phyloP scores from a whole-genome alignment of 2,888 invertebrate species.

The Stictocephala bisonia region DNA sequence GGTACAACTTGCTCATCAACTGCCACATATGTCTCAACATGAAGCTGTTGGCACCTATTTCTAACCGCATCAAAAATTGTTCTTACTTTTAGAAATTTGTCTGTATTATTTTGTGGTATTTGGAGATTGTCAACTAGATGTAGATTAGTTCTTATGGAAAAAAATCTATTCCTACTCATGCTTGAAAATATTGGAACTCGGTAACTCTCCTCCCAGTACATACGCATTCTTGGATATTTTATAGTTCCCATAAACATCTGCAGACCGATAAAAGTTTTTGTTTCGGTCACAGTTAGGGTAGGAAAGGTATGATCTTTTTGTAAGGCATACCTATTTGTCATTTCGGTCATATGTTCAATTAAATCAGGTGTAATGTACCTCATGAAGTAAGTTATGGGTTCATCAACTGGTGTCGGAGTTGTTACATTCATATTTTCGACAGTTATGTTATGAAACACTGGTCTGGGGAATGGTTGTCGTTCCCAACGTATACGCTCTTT shows the following conservation, averaged over 20 bases:
- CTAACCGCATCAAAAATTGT: slow-evolving; percentile 31
- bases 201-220: slow-evolving; percentile 24
- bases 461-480: slow-evolving; percentile 5
- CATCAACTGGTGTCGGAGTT: not conserved
- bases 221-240: slow-evolving; percentile 5
- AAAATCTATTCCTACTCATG: slow-evolving; percentile 26
- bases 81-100: slow-evolving; percentile 31
- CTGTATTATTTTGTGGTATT: not conserved
- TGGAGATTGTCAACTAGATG: slow-evolving; percentile 15
- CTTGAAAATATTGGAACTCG: not conserved
- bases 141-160: slow-evolving; percentile 15
- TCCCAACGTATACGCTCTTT: slow-evolving; percentile 17
- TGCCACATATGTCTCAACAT: slow-evolving; percentile 34
- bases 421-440: slow-evolving; percentile 1
- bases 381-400: slow-evolving; percentile 17
- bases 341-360: slow-evolving; percentile 1
- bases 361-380: slow-evolving; percentile 35
- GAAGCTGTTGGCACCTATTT: slow-evolving; percentile 29
- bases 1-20: slow-evolving; percentile 54
- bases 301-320: not conserved
- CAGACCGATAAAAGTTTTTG: slow-evolving; percentile 3
- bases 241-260: slow-evolving; percentile 16
- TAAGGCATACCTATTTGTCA: slow-evolving; percentile 9
- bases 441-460: slow-evolving; percentile 4
- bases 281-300: not conserved